Conservation (phyloP, 2,888 invertebrate species). For the Cephus pulcher region DNA sequence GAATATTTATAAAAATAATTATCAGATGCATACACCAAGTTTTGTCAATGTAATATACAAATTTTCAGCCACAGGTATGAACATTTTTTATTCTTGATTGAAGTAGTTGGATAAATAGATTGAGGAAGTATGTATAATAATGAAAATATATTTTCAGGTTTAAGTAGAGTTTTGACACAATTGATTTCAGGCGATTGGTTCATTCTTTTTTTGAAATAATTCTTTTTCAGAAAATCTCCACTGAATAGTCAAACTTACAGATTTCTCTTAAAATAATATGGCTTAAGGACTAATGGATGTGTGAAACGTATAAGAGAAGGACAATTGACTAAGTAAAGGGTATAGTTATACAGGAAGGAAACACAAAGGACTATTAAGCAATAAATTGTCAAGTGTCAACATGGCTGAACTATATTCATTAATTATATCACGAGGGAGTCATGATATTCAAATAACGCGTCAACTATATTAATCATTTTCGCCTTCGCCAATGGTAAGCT, state of each 20-base stretch:
- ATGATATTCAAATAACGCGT: not conserved
- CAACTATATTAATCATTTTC: too few relatives aligned
- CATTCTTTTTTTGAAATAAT: not conserved
- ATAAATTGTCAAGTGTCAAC: not conserved
- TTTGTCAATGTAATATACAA: not conserved
- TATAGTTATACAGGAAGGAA: not conserved
- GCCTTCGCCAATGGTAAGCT: not conserved
- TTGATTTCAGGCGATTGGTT: too few relatives aligned
- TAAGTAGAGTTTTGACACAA: not conserved
- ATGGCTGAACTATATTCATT: not conserved
- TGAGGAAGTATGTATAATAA: not conserved
- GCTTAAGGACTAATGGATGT: not conserved
- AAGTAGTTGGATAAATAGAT: too few relatives aligned
- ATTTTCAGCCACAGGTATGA: not conserved
- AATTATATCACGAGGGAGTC: not conserved
- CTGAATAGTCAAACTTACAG: not conserved
- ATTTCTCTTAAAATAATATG: not conserved
- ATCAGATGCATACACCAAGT: not conserved
- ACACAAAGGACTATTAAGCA: not conserved
- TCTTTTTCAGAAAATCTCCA: too few relatives aligned
- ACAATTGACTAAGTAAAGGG: not conserved
- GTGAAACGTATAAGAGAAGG: not conserved
- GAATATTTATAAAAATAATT: not conserved
- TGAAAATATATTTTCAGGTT: not conserved
- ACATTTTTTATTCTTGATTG: not conserved